phyloP scores from a whole-genome alignment of 2,888 invertebrate genomes.

The Lydus trimaculatus region DNA sequence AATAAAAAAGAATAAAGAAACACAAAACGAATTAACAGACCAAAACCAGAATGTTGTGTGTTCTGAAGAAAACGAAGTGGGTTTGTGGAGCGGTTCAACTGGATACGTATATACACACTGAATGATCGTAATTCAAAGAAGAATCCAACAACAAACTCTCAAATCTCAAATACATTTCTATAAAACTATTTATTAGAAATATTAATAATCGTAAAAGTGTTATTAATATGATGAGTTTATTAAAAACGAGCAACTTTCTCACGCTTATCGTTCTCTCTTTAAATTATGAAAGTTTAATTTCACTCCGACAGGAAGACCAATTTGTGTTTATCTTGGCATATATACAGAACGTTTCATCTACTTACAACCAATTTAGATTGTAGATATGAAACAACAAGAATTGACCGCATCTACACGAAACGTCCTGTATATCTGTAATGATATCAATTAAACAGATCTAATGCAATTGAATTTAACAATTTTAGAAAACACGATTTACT shows the following conservation, averaged over 20 bases:
- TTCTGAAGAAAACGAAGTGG: not conserved
- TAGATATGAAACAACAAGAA: too few relatives aligned
- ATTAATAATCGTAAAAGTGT: too few relatives aligned
- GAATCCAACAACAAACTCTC: not conserved
- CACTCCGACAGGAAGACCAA: not conserved
- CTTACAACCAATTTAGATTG: too few relatives aligned
- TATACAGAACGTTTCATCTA: too few relatives aligned
- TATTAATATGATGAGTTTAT: too few relatives aligned
- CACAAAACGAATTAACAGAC: conserved; percentile 5
- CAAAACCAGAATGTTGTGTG: conserved; percentile 8
- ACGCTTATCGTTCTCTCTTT: too few relatives aligned
- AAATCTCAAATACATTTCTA: not conserved
- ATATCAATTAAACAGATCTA: not conserved
- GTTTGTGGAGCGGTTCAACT: conserved; percentile 5
- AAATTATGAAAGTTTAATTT: not conserved
- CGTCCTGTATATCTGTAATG: not conserved
- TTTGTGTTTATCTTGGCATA: not conserved
- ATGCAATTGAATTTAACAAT: not conserved
- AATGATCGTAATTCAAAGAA: not conserved
- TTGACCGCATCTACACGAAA: too few relatives aligned
- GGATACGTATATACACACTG: not conserved
- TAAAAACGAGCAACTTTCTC: not conserved
- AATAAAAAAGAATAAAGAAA: not conserved
- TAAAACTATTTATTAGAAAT: too few relatives aligned
- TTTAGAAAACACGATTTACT: not conserved